phyloP scores from a whole-genome alignment of 2,888 invertebrate species.

The Cotesia congregata region DNA sequence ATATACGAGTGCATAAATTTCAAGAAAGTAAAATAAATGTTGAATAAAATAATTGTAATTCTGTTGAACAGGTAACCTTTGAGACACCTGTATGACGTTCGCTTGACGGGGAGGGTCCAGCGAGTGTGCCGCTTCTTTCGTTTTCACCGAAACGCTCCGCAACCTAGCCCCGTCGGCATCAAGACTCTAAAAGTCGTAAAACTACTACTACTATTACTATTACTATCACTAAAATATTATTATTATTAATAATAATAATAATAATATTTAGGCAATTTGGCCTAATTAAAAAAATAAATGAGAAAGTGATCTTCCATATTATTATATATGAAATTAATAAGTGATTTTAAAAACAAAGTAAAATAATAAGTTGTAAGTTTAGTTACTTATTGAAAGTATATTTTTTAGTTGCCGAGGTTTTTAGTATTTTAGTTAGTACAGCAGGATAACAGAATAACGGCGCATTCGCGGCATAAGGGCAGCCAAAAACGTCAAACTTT shows the following conservation, averaged over 20 bases:
- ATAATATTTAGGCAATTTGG: neutral
- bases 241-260: neutral
- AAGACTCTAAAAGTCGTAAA: conserved; percentile 27
- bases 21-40: neutral
- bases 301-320: neutral
- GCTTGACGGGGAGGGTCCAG: conserved; percentile 66
- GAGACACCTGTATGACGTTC: conserved; percentile 68
- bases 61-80: conserved; percentile 62
- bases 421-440: neutral
- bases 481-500: conserved; percentile 17
- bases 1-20: neutral
- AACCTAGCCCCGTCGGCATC: conserved; percentile 62
- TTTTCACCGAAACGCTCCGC: conserved; percentile 61
- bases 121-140: conserved; percentile 62
- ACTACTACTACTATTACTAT: conserved; percentile 16
- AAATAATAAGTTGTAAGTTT: neutral
- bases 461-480: conserved; percentile 18
- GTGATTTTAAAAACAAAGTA: neutral
- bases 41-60: neutral
- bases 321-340: neutral
- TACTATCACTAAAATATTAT: conserved; percentile 25
- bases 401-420: neutral
- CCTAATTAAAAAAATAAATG: neutral
- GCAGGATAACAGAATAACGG: conserved; percentile 13
- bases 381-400: neutral